These are phyloP conservation scores for Panthera tigris DNA, from an alignment of 2,113 vertebrate species.

Conservation along the genomic window DNA sequence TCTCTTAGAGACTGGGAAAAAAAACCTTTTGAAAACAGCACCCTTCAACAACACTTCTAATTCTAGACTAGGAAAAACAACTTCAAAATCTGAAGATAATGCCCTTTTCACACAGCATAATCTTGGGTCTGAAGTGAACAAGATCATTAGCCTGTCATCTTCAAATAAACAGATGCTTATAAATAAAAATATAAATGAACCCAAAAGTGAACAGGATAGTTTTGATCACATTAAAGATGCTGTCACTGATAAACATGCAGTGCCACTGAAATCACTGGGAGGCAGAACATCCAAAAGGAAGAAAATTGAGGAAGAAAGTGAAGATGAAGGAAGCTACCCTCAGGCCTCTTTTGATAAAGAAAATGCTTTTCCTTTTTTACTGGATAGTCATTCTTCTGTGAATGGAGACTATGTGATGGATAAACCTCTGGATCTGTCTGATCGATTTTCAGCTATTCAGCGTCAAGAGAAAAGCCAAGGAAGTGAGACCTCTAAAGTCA, in stretches of 20 bases:
- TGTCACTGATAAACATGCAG: conserved; percentile 40
- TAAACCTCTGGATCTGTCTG: conserved; percentile 88
- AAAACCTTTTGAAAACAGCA: conserved; percentile 77
- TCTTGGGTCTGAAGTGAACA: conserved; percentile 74
- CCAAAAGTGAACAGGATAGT: conserved; percentile 57
- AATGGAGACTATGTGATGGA: conserved; percentile 81
- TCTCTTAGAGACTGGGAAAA: conserved; percentile 82
- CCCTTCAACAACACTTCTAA: conserved; percentile 75
- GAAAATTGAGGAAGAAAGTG: conserved; percentile 81
- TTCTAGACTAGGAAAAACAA: conserved; percentile 81
- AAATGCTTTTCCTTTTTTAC: conserved; percentile 78
- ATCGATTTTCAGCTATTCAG: conserved; percentile 81
- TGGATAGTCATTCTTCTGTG: conserved; percentile 16
- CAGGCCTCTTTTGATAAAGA: conserved; percentile 85
- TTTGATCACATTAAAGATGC: conserved; percentile 62
- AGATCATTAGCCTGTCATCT: conserved; percentile 79
- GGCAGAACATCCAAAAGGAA: conserved; percentile 83
- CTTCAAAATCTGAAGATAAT: conserved; percentile 85
- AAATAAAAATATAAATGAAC: conserved; percentile 76
- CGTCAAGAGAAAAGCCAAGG: conserved; percentile 82
- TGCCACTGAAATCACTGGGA: conserved; percentile 74
- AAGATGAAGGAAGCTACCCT: conserved; percentile 72
- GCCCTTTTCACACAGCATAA: conserved; percentile 78
- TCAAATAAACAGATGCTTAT: conserved; percentile 77
- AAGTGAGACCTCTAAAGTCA: conserved; percentile 80